Base-by-base conservation (phyloP, 2,888 invertebrate genomes). In the Spodoptera exigua region DNA sequence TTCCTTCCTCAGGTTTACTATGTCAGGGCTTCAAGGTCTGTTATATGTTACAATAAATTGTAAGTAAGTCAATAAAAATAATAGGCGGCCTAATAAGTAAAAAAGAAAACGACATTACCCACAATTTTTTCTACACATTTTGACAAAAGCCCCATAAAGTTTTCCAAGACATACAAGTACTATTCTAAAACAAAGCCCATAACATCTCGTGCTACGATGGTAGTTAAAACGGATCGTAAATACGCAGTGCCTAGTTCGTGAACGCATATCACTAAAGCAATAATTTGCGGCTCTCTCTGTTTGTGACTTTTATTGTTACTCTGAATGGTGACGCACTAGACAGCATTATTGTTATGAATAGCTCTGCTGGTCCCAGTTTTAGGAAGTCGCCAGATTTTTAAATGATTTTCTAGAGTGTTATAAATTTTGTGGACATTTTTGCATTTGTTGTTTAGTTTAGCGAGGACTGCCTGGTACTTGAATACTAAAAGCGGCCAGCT, bases 221-320 rank as follows among this genome's bases (percentile, higher is more conserved):
- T 17, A 21, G 13, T 9, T 27, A 2, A 12, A 16, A 4, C 4
- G n/a, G 3, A 70, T 40, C 63, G 17, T 53, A 48, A 62, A 37
- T 37, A 45, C 13, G 21, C 21, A 40, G 52, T 34, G n/a, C n/a
- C n/a, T n/a, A 16, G 47, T 57, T 44, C 34, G 21, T 10, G 59
- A 14, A 53, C 48, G 64, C 74, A 62, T 59, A 73, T 73, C 74
- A 65, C 74, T 13, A 16, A 7, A 16, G 10, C 59, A 43, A 76
- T 76, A 69, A 73, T 40, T 76, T 47, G 46, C 40, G 54, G 14
- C 41, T 43, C 61, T 54, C 61, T 51, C 74, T 74, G 74, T 14
- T 12, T 0, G 43, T 74, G 74, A 74, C 74, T 74, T 74, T 74
- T 74, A 76, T 74, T 63, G 70, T 70, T 36, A 60, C 70, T 53